Evolutionary conservation across 2,113 vertebrate species (phyloP), one percentile per base, ranked within the genome.

Genomic region (Grantiella picta): DNA sequence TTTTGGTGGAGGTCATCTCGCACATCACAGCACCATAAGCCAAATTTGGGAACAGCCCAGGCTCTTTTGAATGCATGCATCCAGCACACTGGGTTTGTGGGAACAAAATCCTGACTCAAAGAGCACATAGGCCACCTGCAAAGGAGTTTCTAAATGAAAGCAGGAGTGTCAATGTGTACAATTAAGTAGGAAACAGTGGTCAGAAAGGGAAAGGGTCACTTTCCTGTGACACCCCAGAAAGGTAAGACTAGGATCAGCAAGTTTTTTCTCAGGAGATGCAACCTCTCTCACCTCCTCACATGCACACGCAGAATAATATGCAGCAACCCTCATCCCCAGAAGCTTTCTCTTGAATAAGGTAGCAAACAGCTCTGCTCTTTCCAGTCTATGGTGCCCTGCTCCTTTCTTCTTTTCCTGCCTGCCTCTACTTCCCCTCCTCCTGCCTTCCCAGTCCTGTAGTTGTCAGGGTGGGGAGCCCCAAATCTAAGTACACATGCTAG

Each of bases 301-400:
- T 8, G 29, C 31, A 19, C 15, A 13, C 18, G 14, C 8, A n/a
- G 17, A 42, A 29, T 24, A n/a, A 61, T 14, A 21, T 10, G 11
- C 38, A 77, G 36, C 17, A 42, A 5, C 47, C 45, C 35, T 47
- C 29, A 45, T 24, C 20, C 49, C 33, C 29, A 76, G 57, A 66
- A 80, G 20, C 23, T 85, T 75, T 76, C 23, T 50, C 35, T 69
- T 59, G 18, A 35, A 61, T 3, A 4, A 0, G 0, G 22, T 15
- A 64, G n/a, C 0, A 0, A 7, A 21, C 0, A 19, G 18, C 42
- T 92, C 40, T 70, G n/a, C 38, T 42, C 65, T 56, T 81, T 31
- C 23, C 59, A 54, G 28, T 15, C 47, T 66, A 11, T 56, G 57
- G 47, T 91, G 42, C n/a, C 31, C 29, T 69, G 23, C 36, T 75